phyloP scores from a whole-genome alignment of 1,140 invertebrate genomes.

The Drosophila rhopaloa region DNA sequence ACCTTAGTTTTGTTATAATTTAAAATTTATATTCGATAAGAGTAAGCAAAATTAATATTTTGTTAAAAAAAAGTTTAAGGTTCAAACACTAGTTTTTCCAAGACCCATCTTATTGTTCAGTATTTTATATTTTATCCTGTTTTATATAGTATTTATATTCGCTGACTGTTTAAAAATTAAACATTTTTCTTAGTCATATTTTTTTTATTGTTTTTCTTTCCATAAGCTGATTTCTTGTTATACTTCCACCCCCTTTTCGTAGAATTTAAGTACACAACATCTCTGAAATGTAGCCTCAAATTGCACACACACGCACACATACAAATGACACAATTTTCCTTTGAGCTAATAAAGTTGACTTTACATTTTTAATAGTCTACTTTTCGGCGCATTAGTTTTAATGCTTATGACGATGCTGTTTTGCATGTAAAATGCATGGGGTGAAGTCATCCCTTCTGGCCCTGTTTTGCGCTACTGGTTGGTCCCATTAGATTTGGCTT shows the following conservation, averaged over 20 bases:
- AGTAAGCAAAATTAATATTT: too few species aligned
- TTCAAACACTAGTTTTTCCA: too few species aligned
- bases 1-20: too few species aligned
- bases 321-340: slow-evolving; percentile 30
- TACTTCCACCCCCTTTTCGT: background rate
- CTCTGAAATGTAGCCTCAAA: slow-evolving; percentile 13
- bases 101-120: too few species aligned
- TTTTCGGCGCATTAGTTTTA: slow-evolving; percentile 81
- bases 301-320: slow-evolving; percentile 8
- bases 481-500: slow-evolving; percentile 10
- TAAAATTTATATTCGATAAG: too few species aligned
- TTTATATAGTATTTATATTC: too few species aligned
- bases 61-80: too few species aligned
- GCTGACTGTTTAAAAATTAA: background rate
- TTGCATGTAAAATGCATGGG: slow-evolving; percentile 36
- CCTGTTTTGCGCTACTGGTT: background rate
- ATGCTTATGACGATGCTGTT: slow-evolving; percentile 51
- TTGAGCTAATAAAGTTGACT: slow-evolving; percentile 63
- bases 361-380: slow-evolving; percentile 70
- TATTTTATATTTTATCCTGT: too few species aligned
- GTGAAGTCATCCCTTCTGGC: slow-evolving; percentile 1
- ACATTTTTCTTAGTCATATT: background rate
- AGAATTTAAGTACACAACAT: background rate
- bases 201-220: background rate
- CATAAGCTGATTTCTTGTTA: background rate